Evolutionary conservation across 2,113 vertebrate genomes (phyloP), one percentile per base, ranked within the genome.

Genomic region (Aegotheles bennettii): DNA sequence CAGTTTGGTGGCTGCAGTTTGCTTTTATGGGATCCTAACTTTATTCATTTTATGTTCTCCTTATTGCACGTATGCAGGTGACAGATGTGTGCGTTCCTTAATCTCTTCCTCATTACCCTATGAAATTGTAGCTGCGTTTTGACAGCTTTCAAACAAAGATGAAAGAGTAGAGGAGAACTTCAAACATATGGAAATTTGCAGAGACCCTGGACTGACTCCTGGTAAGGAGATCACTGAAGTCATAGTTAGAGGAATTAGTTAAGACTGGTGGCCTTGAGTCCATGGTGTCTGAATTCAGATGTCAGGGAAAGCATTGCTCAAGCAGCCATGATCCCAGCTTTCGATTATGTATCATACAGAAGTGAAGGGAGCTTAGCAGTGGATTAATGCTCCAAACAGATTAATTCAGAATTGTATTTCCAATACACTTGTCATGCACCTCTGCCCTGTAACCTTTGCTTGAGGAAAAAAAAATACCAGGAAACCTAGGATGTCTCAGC

Each of bases 351-450:
- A 68, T 68, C 89, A 16, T 80, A 35, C 38, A 68, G 94, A 48
- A 90, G 77, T 0, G 1, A 79, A 57, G 82, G 90, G 48, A 86
- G 90, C 73, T 96, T 94, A 95, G 67, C 73, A 45, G 89, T 92
- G 96, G 95, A 95, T 96, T 96, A 97, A 78, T 93, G 68, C 76
- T 87, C 79, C 42, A 54, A 95, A 75, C 28, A 87, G 85, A 87
- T 91, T 87, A 94, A 87, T 73, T 91, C 74, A 63, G 85, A 97
- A 95, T 60, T 77, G 57, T 89, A 50, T 95, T 96, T 95, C 77
- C 65, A 89, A 25, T 54, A 70, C 60, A 43, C 80, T 93, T 87
- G 59, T 50, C 35, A 26, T 3, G 29, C 15, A 75, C 65, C 40
- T 79, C 61, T 14, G 3, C 69, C n/a, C 53, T 65, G 84, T 68